Conservation (phyloP, 2,888 invertebrate genomes). For the Euzetes globulus region DNA sequence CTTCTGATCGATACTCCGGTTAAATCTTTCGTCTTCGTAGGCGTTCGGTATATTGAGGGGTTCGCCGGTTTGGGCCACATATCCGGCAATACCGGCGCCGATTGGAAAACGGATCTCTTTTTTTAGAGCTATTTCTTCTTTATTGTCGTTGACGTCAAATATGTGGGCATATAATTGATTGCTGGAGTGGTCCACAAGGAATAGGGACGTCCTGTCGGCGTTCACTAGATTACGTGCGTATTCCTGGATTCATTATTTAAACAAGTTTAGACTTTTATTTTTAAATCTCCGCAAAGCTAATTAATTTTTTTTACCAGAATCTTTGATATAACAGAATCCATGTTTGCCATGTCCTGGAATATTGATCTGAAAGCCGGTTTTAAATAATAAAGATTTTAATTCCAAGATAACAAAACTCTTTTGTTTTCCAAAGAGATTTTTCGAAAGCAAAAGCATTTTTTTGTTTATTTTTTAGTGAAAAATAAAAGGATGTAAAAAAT, state of each 20-base stretch:
- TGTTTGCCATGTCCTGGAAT: slow-evolving; percentile 77
- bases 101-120: slow-evolving; percentile 55
- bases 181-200: slow-evolving; percentile 65
- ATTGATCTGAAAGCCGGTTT: slow-evolving; percentile 59
- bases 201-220: slow-evolving; percentile 74
- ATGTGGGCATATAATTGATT: slow-evolving; percentile 71
- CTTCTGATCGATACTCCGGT: slow-evolving; percentile 53
- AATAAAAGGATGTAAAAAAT: too few relatives aligned
- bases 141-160: slow-evolving; percentile 56
- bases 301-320: too few relatives aligned
- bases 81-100: slow-evolving; percentile 70
- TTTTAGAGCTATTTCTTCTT: slow-evolving; percentile 37
- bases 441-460: too few relatives aligned
- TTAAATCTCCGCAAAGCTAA: too few relatives aligned
- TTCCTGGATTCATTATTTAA: too few relatives aligned
- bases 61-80: slow-evolving; percentile 70
- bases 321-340: slow-evolving; percentile 70
- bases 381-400: too few relatives aligned
- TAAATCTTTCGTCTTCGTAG: slow-evolving; percentile 67
- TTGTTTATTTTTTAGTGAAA: too few relatives aligned
- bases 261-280: too few relatives aligned
- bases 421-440: too few relatives aligned
- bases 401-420: too few relatives aligned
- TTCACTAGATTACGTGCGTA: slow-evolving; percentile 71
- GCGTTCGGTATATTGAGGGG: slow-evolving; percentile 74